Conservation (phyloP, 2,888 invertebrate species). For the Salticus scenicus region DNA sequence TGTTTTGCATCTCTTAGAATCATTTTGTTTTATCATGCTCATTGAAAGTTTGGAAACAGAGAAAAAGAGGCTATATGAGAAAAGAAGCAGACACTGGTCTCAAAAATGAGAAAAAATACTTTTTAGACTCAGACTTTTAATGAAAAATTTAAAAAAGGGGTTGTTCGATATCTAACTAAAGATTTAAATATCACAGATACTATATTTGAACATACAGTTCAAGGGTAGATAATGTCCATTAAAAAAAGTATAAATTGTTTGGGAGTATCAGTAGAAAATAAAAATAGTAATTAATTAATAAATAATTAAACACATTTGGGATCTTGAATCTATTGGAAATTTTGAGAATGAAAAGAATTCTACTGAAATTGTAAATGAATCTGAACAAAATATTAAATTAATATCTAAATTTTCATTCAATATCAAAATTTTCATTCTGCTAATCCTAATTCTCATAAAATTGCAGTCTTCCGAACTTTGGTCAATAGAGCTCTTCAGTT, state of each 20-base stretch:
- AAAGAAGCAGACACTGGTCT: too few species aligned
- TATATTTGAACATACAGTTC: not conserved
- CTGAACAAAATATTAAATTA: too few species aligned
- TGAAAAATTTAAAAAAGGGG: not conserved
- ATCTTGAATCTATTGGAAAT: not conserved
- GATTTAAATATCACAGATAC: not conserved
- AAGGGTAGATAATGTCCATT: too few species aligned
- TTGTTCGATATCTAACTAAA: not conserved
- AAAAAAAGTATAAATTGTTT: not conserved
- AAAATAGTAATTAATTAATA: not conserved
- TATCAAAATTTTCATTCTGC: too few species aligned
- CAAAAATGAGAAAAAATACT: not conserved
- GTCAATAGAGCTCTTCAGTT: too few species aligned
- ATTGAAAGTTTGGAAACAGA: too few species aligned
- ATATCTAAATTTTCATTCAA: too few species aligned
- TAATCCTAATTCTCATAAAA: too few species aligned
- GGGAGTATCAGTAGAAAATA: not conserved
- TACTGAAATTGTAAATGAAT: not conserved
- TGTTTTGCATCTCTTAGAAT: too few species aligned
- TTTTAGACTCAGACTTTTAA: slow-evolving; percentile 7
- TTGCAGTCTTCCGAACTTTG: too few species aligned
- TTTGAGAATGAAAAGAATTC: not conserved
- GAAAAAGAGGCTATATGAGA: too few species aligned
- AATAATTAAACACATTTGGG: not conserved
- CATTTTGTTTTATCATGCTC: too few species aligned